A percentile compares a stretch with the other conserved stretches of the same genome.
These are phyloP conservation scores for Ceratina japonica DNA, from an alignment of 1,140 invertebrate species.

Conservation along the genomic window DNA sequence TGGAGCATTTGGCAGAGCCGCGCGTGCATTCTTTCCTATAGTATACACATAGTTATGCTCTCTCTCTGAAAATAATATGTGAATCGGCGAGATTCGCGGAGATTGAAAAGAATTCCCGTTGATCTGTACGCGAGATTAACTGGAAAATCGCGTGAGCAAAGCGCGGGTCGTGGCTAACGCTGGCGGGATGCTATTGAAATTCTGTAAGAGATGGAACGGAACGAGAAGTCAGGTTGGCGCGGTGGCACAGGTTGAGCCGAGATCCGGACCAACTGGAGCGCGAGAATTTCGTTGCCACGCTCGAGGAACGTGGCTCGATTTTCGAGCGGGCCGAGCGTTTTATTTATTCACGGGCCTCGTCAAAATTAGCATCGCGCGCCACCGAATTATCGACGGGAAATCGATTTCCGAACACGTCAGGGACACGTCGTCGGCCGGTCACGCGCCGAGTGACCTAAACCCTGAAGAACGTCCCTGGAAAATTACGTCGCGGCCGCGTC, in stretches of 20 bases:
- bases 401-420: slow-evolving; percentile 44
- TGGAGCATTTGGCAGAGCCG: neutral
- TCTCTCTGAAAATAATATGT: too few relatives aligned
- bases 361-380: slow-evolving; percentile 26
- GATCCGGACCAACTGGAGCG: slow-evolving; percentile 17
- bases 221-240: neutral
- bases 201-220: neutral
- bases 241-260: too few relatives aligned
- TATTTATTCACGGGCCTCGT: slow-evolving; percentile 30
- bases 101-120: neutral
- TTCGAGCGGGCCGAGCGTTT: slow-evolving; percentile 26
- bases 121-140: too few relatives aligned
- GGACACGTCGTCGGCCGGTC: neutral
- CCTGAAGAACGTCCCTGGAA: slow-evolving; percentile 12
- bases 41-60: too few relatives aligned
- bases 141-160: too few relatives aligned
- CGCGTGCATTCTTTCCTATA: neutral
- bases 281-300: slow-evolving; percentile 39
- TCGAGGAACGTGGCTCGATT: slow-evolving; percentile 26
- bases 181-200: neutral
- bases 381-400: slow-evolving; percentile 35
- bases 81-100: neutral
- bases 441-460: slow-evolving; percentile 39
- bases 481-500: neutral
- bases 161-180: too few relatives aligned